Percentiles rank a stretch among this genome's conserved stretches.
Evolutionary conservation across 2,797 vertebrate genomes (phyloP).

Genomic region (Bryconaethiops microstoma): DNA sequence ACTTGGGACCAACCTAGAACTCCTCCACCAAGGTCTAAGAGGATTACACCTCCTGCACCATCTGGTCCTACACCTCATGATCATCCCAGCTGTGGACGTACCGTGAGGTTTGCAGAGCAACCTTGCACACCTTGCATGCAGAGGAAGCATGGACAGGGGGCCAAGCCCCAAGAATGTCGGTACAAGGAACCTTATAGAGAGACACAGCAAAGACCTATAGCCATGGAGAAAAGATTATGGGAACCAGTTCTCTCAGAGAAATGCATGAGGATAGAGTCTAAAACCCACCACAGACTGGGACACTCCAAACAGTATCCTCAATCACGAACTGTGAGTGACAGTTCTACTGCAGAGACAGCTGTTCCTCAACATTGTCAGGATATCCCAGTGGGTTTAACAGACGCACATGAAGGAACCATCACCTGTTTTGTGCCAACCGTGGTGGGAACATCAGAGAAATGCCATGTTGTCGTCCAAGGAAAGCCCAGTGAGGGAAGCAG

Average conservation of each 20-base stretch:
- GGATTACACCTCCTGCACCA: neutral
- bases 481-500: constrained; percentile 60
- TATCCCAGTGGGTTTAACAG: neutral
- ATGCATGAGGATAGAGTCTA: neutral
- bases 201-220: constrained; percentile 75
- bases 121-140: constrained; percentile 77
- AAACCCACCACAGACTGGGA: constrained; percentile 10
- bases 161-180: constrained; percentile 68
- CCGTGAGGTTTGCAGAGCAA: constrained; percentile 73
- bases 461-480: constrained; percentile 67
- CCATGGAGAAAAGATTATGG: constrained; percentile 56
- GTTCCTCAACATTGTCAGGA: constrained; percentile 24
- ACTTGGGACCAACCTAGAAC: constrained; percentile 22
- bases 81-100: constrained; percentile 57
- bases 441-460: constrained; percentile 75
- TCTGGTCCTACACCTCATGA: neutral
- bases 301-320: constrained; percentile 42
- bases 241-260: neutral
- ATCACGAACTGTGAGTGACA: constrained; percentile 24
- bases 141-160: constrained; percentile 71
- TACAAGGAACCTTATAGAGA: constrained; percentile 82
- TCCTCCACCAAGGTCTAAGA: constrained; percentile 18
- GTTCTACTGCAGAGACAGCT: neutral
- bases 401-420: constrained; percentile 59
- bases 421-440: constrained; percentile 73